Conservation (phyloP, 92 coral and sea anemone genomes). For the Muricea muricata region DNA sequence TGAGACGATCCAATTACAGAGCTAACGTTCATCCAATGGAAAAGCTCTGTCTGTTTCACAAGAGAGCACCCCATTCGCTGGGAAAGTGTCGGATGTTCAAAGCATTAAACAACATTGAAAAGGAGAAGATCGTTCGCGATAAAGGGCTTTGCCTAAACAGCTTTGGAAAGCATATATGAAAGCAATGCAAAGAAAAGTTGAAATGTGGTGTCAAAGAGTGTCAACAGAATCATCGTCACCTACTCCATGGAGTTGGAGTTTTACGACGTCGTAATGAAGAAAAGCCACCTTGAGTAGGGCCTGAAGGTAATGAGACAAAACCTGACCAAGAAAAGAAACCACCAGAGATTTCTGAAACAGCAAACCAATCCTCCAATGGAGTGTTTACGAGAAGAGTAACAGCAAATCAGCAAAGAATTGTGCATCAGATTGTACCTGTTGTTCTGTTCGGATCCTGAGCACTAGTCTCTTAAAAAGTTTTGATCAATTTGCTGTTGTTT, state of each 20-base stretch:
- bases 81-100: not conserved
- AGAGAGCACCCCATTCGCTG: slow-evolving; percentile 4
- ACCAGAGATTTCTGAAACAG: not conserved
- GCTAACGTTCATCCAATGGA: not conserved
- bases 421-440: slow-evolving; percentile 11
- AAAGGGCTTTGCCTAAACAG: slow-evolving; percentile 20
- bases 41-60: not conserved
- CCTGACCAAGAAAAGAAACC: not conserved
- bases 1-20: slow-evolving; percentile 2
- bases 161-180: slow-evolving; percentile 23
- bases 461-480: too few relatives aligned
- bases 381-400: not conserved
- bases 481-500: too few relatives aligned
- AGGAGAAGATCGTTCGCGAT: slow-evolving; percentile 11
- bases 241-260: slow-evolving; percentile 11
- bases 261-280: not conserved
- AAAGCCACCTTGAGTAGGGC: not conserved
- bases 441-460: not conserved
- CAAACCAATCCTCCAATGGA: not conserved
- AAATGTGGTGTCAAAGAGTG: not conserved
- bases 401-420: not conserved
- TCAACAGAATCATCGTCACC: slow-evolving; percentile 1
- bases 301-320: not conserved
- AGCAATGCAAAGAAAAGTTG: not conserved
- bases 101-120: not conserved